These are phyloP conservation scores for Trachelus stipa DNA, from an alignment of 2,888 invertebrate species.

Conservation along the genomic window DNA sequence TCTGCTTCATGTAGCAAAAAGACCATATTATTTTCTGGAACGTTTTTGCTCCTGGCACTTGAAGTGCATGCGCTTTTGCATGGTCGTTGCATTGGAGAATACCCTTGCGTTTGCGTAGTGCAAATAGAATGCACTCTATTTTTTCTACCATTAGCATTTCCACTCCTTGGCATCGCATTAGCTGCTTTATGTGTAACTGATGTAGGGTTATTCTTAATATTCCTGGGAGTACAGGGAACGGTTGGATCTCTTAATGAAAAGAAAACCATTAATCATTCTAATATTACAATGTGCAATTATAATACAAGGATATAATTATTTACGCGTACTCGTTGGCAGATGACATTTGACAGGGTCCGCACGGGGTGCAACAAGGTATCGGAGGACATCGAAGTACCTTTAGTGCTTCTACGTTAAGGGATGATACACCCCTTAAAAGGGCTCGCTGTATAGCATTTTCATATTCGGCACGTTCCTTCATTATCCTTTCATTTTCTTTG, in stretches of 20 bases:
- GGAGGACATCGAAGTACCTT: constrained; percentile 54
- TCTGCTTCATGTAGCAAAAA: constrained; percentile 43
- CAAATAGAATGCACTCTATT: background rate
- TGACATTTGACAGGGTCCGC: constrained; percentile 34
- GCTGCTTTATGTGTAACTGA: constrained; percentile 2
- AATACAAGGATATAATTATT: background rate
- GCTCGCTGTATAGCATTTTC: constrained; percentile 61
- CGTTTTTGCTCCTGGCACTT: background rate
- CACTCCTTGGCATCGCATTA: constrained; percentile 6
- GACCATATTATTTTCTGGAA: constrained; percentile 28
- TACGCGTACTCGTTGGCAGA: constrained; percentile 17
- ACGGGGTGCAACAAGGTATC: constrained; percentile 45
- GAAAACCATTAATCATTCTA: background rate
- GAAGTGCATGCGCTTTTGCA: background rate
- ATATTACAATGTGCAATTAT: background rate
- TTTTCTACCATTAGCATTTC: background rate
- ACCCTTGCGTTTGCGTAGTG: background rate
- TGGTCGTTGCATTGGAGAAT: background rate
- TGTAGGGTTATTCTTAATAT: constrained; percentile 20
- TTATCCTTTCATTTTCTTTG: constrained; percentile 54
- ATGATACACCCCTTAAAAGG: constrained; percentile 58
- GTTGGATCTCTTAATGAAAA: constrained; percentile 22
- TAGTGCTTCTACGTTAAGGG: constrained; percentile 57
- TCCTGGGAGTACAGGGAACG: constrained; percentile 19
- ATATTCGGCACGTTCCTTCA: constrained; percentile 56